Conservation (phyloP, 2,113 vertebrate genomes). For the Sinocyclocheilus anshuiensis region DNA sequence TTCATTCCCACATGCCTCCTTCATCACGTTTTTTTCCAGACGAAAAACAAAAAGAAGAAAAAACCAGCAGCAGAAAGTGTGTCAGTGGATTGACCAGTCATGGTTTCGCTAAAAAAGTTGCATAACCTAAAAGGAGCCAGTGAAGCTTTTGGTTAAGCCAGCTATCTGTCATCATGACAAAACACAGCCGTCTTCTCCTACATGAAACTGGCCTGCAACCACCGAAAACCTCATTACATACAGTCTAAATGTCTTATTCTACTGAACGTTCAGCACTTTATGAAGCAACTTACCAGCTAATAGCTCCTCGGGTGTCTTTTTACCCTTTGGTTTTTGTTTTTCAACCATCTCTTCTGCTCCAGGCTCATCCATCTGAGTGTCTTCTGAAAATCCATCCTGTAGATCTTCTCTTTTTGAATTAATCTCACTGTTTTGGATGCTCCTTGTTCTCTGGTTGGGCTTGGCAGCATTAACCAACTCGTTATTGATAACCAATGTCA, state of each 20-base stretch:
- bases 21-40: neutral
- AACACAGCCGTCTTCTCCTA: conserved; percentile 14
- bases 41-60: conserved; percentile 2
- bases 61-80: conserved; percentile 5
- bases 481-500: conserved; percentile 47
- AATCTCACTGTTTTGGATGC: conserved; percentile 7
- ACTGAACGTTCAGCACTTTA: neutral
- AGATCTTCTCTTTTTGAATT: conserved; percentile 35
- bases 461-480: conserved; percentile 6
- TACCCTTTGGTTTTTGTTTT: conserved; percentile 69
- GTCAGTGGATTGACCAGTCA: conserved; percentile 11
- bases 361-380: conserved; percentile 63
- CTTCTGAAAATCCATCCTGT: conserved; percentile 27
- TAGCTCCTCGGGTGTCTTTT: conserved; percentile 74
- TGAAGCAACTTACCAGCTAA: conserved; percentile 70
- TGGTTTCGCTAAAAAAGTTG: neutral
- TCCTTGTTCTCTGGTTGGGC: conserved; percentile 35
- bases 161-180: conserved; percentile 36
- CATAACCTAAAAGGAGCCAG: conserved; percentile 37
- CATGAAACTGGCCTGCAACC: neutral
- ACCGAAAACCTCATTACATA: neutral
- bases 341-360: conserved; percentile 42
- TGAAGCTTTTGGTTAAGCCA: neutral
- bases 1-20: conserved; percentile 42
- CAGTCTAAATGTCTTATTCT: neutral